Evolutionary conservation across 2,888 invertebrate species (phyloP), one percentile per base, ranked within the genome.

Genomic region (Holacanthella duospinosa): DNA sequence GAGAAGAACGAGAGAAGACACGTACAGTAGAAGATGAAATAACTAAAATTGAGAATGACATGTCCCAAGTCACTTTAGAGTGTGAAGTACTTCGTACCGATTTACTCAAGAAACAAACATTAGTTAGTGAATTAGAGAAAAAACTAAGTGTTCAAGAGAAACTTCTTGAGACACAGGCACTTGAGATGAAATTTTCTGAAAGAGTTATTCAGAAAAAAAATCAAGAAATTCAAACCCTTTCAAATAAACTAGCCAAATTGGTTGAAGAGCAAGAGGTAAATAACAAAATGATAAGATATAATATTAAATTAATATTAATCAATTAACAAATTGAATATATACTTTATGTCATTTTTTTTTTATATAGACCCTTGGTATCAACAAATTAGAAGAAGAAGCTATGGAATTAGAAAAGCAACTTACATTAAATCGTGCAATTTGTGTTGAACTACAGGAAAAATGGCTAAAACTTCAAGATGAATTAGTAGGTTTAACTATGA

Each of bases 401-500:
- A 80, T 80, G 4, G 81, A 82, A 64, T 72, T 88, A 67, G 87
- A 88, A 74, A 83, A 82, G 71, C 81, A 81, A 63, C 85, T 89
- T 62, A 81, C 81, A 54, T 78, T 82, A 26, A 77, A 82, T 1
- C 83, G 84, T 55, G 81, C 81, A 65, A 82, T 83, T 72, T 85
- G 85, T 21, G 83, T 85, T 71, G 77, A 80, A 58, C 76, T 85
- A 72, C 87, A 89, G 76, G 82, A 84, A 70, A 84, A 84, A 75
- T 90, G 90, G 90, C 77, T 90, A 68, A 82, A 87, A 58, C 82
- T 86, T 68, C 88, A 90, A 76, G 84, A 85, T 0, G 84, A 85
- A 74, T 83, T 87, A 63, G 83, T 89, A 1, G 80, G 81, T 66
- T 76, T 89, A 21, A 83, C 86, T 0, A 80, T 85, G 64, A 85